Evolutionary conservation across 92 coral and sea anemone genomes (phyloP).

Genomic region (Parazoanthus swiftii): DNA sequence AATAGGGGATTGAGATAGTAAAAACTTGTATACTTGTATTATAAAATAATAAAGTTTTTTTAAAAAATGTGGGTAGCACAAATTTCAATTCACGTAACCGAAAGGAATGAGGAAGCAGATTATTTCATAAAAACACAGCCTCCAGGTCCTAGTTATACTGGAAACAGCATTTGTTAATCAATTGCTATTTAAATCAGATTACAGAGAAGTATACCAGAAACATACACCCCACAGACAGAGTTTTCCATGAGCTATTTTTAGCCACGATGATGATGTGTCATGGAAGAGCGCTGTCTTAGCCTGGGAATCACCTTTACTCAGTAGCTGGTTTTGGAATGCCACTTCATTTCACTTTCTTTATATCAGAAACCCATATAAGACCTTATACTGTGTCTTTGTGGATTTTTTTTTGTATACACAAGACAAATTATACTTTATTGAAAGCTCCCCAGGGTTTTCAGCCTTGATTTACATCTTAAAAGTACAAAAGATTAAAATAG

Average conservation of each 20-base stretch:
- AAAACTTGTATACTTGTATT: too few species aligned
- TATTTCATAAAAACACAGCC: not conserved
- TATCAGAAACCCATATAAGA: not conserved
- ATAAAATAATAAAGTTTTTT: too few species aligned
- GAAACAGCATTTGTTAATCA: not conserved
- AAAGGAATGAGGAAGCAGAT: not conserved
- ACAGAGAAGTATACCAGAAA: not conserved
- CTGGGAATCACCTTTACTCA: constrained; percentile 15
- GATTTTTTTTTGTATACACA: not conserved
- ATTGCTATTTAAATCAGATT: not conserved
- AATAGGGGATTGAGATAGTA: not conserved
- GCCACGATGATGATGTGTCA: not conserved
- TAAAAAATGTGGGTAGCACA: not conserved
- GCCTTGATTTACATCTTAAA: not conserved
- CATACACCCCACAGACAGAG: not conserved
- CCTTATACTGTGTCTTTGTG: not conserved
- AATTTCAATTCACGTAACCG: not conserved
- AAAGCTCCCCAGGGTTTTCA: not conserved
- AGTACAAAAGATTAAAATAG: not conserved
- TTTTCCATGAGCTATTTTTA: constrained; percentile 14
- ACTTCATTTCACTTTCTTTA: not conserved
- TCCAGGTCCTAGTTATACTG: not conserved
- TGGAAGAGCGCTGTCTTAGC: not conserved
- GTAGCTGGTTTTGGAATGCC: not conserved
- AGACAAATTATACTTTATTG: not conserved